Conservation (phyloP, 2,113 vertebrate genomes). For the Sturnus vulgaris region DNA sequence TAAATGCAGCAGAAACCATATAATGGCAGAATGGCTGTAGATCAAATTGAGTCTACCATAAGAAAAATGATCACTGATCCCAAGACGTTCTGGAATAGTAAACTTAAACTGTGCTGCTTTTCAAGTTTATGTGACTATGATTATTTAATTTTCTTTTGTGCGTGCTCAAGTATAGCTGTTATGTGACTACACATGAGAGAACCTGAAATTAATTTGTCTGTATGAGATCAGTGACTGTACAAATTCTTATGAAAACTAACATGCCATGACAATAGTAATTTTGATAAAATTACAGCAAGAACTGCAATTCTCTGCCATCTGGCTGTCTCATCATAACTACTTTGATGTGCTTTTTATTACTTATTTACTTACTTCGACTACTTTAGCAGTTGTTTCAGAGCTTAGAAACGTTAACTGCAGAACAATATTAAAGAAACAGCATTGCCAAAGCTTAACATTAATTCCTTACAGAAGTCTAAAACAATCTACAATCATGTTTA, state of each 20-base stretch:
- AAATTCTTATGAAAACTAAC: constrained; percentile 84
- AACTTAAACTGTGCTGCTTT: constrained; percentile 76
- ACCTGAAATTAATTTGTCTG: constrained; percentile 87
- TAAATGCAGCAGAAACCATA: constrained; percentile 71
- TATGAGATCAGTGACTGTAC: constrained; percentile 82
- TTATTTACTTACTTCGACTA: constrained; percentile 78
- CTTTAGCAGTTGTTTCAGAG: constrained; percentile 63
- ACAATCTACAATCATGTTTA: not conserved
- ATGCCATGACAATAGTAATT: constrained; percentile 86
- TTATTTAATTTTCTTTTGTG: constrained; percentile 86
- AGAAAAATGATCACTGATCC: constrained; percentile 75
- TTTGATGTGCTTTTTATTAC: constrained; percentile 79
- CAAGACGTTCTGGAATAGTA: constrained; percentile 74
- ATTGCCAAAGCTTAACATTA: constrained; percentile 4
- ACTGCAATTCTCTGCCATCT: constrained; percentile 80
- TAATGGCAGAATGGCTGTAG: constrained; percentile 63
- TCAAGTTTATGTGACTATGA: constrained; percentile 81
- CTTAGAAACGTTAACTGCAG: constrained; percentile 35
- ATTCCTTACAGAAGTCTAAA: not conserved
- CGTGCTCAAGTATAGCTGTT: constrained; percentile 81
- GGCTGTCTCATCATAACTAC: constrained; percentile 78
- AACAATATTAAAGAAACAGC: constrained; percentile 38
- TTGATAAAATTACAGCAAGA: constrained; percentile 82
- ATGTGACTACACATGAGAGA: constrained; percentile 81
- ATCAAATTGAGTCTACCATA: constrained; percentile 73